Evolutionary conservation across 2,797 vertebrate genomes (phyloP).

Genomic region (Psittacula derbiana): DNA sequence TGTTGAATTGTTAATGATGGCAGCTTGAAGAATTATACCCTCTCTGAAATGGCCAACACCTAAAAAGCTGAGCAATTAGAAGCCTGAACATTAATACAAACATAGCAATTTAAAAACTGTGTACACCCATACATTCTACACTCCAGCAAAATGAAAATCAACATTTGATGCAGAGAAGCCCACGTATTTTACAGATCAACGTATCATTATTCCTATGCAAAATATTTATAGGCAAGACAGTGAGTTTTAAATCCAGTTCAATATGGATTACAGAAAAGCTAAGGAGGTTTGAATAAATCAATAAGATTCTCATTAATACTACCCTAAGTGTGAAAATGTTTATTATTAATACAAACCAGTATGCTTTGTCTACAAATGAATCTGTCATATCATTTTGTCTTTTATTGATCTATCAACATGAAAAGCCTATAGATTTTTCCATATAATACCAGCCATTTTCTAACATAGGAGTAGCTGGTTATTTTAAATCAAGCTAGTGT

Average conservation of each 20-base stretch:
- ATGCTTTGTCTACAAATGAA: not conserved
- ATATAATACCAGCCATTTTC: not conserved
- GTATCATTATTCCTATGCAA: not conserved
- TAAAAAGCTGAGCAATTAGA: not conserved
- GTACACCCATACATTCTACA: not conserved
- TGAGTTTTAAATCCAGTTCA: constrained; percentile 28
- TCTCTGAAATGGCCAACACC: not conserved
- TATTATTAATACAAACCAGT: not conserved
- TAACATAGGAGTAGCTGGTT: not conserved
- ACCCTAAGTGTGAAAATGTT: not conserved
- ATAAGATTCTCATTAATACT: constrained; percentile 22
- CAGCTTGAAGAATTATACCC: not conserved
- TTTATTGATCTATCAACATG: not conserved
- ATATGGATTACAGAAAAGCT: not conserved
- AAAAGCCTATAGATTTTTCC: not conserved
- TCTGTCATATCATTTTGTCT: not conserved
- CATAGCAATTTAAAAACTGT: not conserved
- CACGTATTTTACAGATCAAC: not conserved
- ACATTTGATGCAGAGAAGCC: not conserved
- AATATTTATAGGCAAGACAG: constrained; percentile 7
- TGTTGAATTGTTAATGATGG: not conserved
- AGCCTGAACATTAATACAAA: not conserved
- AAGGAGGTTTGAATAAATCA: constrained; percentile 11
- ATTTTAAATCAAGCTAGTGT: not conserved
- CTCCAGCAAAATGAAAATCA: not conserved